Conservation (phyloP, 2,888 invertebrate genomes). For the Papilio gigon region DNA sequence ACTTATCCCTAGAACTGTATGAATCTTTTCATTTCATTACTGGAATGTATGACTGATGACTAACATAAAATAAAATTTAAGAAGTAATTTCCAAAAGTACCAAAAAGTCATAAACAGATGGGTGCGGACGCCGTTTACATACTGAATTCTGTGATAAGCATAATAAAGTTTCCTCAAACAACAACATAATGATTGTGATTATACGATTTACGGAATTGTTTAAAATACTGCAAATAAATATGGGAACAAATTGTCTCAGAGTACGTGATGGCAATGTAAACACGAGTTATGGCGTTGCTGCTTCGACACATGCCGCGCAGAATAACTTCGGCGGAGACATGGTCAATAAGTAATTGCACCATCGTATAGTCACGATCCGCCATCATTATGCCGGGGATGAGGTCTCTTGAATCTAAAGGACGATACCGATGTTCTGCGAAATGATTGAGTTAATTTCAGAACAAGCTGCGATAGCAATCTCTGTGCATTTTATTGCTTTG, state of each 20-base stretch:
- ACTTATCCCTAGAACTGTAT: not conserved
- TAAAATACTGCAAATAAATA: slow-evolving; percentile 44
- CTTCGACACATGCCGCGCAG: slow-evolving; percentile 54
- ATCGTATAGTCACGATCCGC: slow-evolving; percentile 54
- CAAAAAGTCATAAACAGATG: slow-evolving; percentile 3
- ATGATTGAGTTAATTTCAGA: slow-evolving; percentile 35
- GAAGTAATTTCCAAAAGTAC: not conserved
- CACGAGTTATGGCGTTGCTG: slow-evolving; percentile 47
- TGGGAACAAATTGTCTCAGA: slow-evolving; percentile 53
- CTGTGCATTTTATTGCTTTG: slow-evolving; percentile 42
- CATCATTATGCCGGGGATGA: slow-evolving; percentile 47
- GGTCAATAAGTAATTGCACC: slow-evolving; percentile 59
- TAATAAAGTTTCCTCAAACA: slow-evolving; percentile 27
- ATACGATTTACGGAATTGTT: slow-evolving; percentile 37
- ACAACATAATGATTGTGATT: slow-evolving; percentile 36
- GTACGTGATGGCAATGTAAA: slow-evolving; percentile 56
- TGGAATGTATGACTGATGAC: not conserved
- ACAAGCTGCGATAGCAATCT: slow-evolving; percentile 32
- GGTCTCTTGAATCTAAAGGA: slow-evolving; percentile 45
- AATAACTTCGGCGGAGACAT: slow-evolving; percentile 48
- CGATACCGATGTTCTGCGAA: slow-evolving; percentile 36
- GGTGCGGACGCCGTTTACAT: not conserved
- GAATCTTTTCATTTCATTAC: not conserved
- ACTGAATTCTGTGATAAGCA: not conserved
- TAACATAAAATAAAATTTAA: not conserved